Conservation (phyloP, 2,113 vertebrate genomes). For the Pleuronectes platessa region DNA sequence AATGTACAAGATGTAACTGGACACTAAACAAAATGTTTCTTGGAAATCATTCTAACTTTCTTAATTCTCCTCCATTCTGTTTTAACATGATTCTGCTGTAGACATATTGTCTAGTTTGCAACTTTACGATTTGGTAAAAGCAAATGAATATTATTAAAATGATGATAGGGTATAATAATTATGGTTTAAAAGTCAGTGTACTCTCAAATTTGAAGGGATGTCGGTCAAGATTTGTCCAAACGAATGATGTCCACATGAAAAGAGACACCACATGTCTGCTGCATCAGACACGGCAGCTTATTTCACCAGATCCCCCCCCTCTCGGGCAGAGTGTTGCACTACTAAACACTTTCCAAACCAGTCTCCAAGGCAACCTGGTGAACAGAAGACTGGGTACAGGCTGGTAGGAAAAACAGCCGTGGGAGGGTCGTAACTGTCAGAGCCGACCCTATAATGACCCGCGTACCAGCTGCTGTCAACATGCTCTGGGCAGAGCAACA, state of each 20-base stretch:
- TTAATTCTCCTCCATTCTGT: too few species aligned
- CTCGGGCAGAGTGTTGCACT: neutral
- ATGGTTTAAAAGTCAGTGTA: too few species aligned
- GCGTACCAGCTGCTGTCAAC: conserved; percentile 42
- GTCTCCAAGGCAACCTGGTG: conserved; percentile 37
- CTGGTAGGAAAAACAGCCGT: conserved; percentile 9
- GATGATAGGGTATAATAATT: too few species aligned
- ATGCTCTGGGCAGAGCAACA: conserved; percentile 15
- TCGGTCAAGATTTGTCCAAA: neutral
- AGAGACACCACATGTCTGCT: neutral
- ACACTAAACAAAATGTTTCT: too few species aligned
- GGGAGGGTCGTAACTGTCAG: conserved; percentile 15
- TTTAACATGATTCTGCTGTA: too few species aligned
- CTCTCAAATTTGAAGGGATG: neutral
- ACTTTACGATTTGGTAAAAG: neutral
- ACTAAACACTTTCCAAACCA: conserved; percentile 10
- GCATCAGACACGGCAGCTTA: neutral
- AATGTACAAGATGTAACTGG: too few species aligned
- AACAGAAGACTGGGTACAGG: neutral
- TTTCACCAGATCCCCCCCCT: neutral
- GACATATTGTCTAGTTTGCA: too few species aligned
- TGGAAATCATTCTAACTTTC: too few species aligned
- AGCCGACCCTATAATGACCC: conserved; percentile 30
- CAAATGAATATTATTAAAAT: neutral
- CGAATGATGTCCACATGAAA: neutral